Evolutionary conservation across 2,797 vertebrate species (phyloP), one percentile per base, ranked within the genome.

Genomic region (Esox masquinongy): DNA sequence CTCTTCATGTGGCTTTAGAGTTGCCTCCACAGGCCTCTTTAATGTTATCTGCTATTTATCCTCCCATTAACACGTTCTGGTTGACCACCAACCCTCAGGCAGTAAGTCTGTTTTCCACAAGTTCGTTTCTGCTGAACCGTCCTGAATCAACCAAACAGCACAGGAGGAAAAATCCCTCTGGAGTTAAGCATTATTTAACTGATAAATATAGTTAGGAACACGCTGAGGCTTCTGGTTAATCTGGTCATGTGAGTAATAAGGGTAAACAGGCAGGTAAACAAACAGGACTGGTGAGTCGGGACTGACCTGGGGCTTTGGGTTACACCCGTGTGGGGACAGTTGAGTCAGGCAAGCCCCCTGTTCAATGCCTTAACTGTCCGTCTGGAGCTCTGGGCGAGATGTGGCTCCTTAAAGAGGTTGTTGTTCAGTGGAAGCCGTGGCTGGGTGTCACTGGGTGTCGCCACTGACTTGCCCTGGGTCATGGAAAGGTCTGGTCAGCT

Each of bases 401-500:
- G 78, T 75, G 77, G 79, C 79, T 49, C 59, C 76, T 80, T 84
- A 85, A 92, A 91, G 80, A 83, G 77, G 12, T 76, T n/a, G 61
- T 88, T 89, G 87, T 90, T 85, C 73, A 76, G 70, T 17, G 5
- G 9, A 8, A 26, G 47, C 9, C 9, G 77, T 78, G 75, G 80
- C 82, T 81, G 81, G 79, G 83, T 81, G 83, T 80, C 77, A 17
- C 47, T 16, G 24, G 68, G 72, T 70, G 85, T 83, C 85, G 82
- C 84, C 85, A 82, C 77, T 80, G 17, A 83, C 26, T 76, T 1
- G n/a, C 82, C 69, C 80, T 82, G 82, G 90, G 85, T 91, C 88
- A 86, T 84, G 83, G 82, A 90, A 85, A 90, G 88, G 88, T 90
- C 87, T 80, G 79, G 79, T 83, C 85, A 84, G 83, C 82, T 81